A percentile compares a stretch with the other conserved stretches of the same genome.
Evolutionary conservation across 2,113 vertebrate genomes (phyloP).

Genomic region (Triplophysa siluroides): DNA sequence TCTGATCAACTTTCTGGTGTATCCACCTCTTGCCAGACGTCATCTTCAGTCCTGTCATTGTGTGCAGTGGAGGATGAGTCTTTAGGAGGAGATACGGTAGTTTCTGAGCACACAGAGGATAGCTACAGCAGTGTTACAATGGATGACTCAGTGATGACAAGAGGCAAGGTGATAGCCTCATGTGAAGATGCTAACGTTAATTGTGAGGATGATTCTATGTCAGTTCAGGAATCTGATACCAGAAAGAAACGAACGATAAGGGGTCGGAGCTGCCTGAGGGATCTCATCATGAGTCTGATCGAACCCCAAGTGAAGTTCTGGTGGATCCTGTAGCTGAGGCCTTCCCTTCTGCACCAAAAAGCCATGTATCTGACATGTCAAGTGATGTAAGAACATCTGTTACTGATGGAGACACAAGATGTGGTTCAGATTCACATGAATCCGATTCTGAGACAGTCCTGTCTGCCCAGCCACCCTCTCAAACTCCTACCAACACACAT

Average conservation of each 20-base stretch:
- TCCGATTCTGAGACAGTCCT: too few species aligned
- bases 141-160: slow-evolving; percentile 1
- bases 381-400: not conserved
- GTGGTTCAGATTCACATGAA: not conserved
- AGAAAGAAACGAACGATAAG: not conserved
- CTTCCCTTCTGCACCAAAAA: not conserved
- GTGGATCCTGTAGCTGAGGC: not conserved
- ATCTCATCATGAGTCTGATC: not conserved
- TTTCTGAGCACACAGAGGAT: too few species aligned
- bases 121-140: not conserved
- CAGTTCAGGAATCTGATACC: not conserved
- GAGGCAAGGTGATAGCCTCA: slow-evolving; percentile 53
- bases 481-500: too few species aligned
- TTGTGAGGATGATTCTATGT: not conserved
- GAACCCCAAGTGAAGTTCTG: not conserved
- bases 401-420: not conserved
- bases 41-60: not conserved
- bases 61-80: not conserved
- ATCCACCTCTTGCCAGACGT: not conserved
- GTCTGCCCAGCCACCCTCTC: too few species aligned
- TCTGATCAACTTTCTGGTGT: not conserved
- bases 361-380: not conserved
- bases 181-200: slow-evolving; percentile 55
- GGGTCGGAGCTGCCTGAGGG: not conserved
- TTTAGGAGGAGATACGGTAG: not conserved